A percentile compares a stretch with the other conserved stretches of the same genome.
phyloP scores from a whole-genome alignment of 2,113 vertebrate species.

The Barnardius zonarius region DNA sequence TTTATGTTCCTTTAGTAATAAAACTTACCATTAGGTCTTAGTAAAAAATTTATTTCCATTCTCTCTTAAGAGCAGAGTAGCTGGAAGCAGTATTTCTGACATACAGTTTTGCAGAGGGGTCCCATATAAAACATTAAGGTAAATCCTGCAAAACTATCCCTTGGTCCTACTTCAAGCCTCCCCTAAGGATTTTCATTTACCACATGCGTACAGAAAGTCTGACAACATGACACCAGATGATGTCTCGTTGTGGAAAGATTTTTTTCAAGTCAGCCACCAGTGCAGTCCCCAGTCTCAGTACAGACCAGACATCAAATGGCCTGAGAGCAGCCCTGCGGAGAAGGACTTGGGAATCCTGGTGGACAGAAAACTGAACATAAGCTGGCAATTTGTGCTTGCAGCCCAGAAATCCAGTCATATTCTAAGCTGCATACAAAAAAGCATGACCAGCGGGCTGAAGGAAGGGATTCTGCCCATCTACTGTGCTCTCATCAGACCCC shows the following conservation, averaged over 20 bases:
- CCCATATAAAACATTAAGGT: not conserved
- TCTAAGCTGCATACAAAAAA: not conserved
- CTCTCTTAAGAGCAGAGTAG: not conserved
- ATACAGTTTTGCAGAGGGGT: not conserved
- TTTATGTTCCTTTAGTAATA: not conserved
- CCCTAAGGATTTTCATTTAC: not conserved
- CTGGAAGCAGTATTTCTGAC: not conserved
- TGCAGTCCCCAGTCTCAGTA: not conserved
- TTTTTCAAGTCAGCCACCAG: not conserved
- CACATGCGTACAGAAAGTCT: not conserved
- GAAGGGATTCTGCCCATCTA: not conserved
- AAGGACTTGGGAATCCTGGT: not conserved
- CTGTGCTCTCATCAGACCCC: not conserved
- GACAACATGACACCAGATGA: not conserved
- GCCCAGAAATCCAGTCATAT: not conserved
- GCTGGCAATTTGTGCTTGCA: fast-evolving
- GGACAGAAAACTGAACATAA: fast-evolving
- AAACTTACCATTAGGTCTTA: not conserved
- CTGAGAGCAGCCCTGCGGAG: not conserved
- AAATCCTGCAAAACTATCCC: not conserved
- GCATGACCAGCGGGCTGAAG: not conserved
- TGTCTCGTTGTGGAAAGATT: not conserved
- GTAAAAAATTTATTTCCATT: not conserved
- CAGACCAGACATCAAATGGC: fast-evolving
- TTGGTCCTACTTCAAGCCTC: not conserved